These are phyloP conservation scores for Centropus bengalensis DNA, from an alignment of 2,113 vertebrate species.

Conservation along the genomic window DNA sequence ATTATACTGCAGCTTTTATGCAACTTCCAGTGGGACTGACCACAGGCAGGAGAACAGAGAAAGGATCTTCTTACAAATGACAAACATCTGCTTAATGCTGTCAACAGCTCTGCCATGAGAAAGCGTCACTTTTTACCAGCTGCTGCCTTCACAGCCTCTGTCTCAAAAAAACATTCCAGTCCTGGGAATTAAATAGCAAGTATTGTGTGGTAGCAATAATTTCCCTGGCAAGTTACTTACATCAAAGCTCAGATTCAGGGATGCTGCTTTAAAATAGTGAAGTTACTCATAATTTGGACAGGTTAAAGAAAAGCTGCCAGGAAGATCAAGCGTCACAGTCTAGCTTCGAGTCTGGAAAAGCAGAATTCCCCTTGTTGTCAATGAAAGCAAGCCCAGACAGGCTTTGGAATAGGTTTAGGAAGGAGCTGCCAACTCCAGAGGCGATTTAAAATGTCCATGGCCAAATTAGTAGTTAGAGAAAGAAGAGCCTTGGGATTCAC, in stretches of 20 bases:
- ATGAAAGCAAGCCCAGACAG: constrained; percentile 5
- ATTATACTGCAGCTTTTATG: neutral
- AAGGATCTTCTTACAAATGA: neutral
- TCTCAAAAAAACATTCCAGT: neutral
- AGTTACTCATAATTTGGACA: neutral
- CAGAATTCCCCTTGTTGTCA: neutral
- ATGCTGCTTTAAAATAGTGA: neutral
- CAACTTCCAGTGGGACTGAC: neutral
- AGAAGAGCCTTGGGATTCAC: neutral
- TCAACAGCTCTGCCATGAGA: neutral
- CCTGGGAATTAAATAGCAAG: neutral
- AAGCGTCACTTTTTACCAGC: neutral
- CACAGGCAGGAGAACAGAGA: neutral
- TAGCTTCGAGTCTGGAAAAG: neutral
- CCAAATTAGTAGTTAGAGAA: constrained; percentile 52
- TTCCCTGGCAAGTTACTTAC: neutral
- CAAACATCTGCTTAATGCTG: neutral
- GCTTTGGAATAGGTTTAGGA: constrained; percentile 41
- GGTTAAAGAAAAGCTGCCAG: constrained; percentile 28
- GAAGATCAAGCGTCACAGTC: neutral
- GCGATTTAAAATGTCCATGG: constrained; percentile 12
- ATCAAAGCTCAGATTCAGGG: neutral
- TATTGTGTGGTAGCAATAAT: neutral
- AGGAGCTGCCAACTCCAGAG: constrained; percentile 39
- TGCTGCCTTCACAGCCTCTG: neutral